Conservation (phyloP, 2,888 invertebrate genomes). For the Acanthosepion lycidas region DNA sequence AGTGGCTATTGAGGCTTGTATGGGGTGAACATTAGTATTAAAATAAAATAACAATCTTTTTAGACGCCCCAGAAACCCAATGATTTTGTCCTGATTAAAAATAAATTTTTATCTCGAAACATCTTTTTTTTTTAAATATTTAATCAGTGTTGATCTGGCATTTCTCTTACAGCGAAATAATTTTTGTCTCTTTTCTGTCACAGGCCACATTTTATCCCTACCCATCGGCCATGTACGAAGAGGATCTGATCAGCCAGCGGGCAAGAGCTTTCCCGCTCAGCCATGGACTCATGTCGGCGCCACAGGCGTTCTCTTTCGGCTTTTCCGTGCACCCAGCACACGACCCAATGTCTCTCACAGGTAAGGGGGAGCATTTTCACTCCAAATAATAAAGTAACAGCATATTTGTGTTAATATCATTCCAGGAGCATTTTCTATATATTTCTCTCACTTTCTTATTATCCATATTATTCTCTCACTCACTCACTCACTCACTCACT, state of each 20-base stretch:
- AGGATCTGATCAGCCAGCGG: slow-evolving; percentile 69
- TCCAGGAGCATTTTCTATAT: too few species aligned
- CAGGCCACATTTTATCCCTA: slow-evolving; percentile 51
- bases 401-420: background rate
- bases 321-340: slow-evolving; percentile 72
- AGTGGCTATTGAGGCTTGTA: too few species aligned
- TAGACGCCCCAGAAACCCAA: background rate
- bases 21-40: too few species aligned
- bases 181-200: background rate
- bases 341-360: slow-evolving; percentile 70
- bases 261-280: slow-evolving; percentile 69
- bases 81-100: background rate
- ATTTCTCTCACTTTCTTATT: too few species aligned
- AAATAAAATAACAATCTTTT: background rate
- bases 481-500: background rate
- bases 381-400: background rate
- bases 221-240: slow-evolving; percentile 68
- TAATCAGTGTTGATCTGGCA: too few species aligned
- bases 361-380: slow-evolving; percentile 55
- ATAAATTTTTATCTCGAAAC: background rate
- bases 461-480: too few species aligned
- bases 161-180: background rate
- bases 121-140: too few species aligned
- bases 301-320: slow-evolving; percentile 72
- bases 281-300: slow-evolving; percentile 69